phyloP scores from a whole-genome alignment of 2,888 invertebrate species.

The Cyrtodaria siliqua region DNA sequence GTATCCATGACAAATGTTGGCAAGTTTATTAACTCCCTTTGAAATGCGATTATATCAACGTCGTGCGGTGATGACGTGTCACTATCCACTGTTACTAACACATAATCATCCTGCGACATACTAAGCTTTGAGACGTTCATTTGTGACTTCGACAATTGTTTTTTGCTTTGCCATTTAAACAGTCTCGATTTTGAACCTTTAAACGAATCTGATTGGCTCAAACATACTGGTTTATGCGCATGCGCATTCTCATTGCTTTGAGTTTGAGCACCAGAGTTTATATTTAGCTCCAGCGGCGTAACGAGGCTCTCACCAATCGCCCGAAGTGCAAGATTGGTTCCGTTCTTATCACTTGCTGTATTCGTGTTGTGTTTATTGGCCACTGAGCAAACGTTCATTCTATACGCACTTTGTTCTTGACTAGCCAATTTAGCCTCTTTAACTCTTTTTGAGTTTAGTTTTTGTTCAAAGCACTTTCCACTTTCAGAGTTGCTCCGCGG shows the following conservation, averaged over 20 bases:
- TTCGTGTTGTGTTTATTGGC: conserved; percentile 5
- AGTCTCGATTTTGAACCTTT: conserved; percentile 66
- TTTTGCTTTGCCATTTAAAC: conserved; percentile 86
- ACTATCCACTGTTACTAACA: conserved; percentile 23
- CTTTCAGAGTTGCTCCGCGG: conserved; percentile 67
- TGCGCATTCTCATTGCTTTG: conserved; percentile 30
- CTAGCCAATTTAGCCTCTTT: conserved; percentile 21
- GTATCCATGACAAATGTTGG: conserved; percentile 86
- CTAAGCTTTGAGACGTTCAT: conserved; percentile 71
- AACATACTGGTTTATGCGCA: conserved; percentile 52
- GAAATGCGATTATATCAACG: conserved; percentile 88
- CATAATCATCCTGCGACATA: conserved; percentile 38
- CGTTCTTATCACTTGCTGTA: conserved; percentile 12
- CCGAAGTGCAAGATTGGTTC: conserved; percentile 77
- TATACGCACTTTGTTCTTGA: not conserved
- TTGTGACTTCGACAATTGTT: conserved; percentile 83
- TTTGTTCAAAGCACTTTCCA: conserved; percentile 40
- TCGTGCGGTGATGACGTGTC: conserved; percentile 67
- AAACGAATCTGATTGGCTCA: conserved; percentile 49
- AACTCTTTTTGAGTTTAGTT: not conserved
- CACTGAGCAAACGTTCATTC: conserved; percentile 4
- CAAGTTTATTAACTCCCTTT: conserved; percentile 88
- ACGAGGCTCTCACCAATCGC: conserved; percentile 84
- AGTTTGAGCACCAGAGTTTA: conserved; percentile 48
- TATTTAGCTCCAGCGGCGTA: conserved; percentile 80